Conservation (phyloP, 2,797 vertebrate species). For the Pitangus sulphuratus region DNA sequence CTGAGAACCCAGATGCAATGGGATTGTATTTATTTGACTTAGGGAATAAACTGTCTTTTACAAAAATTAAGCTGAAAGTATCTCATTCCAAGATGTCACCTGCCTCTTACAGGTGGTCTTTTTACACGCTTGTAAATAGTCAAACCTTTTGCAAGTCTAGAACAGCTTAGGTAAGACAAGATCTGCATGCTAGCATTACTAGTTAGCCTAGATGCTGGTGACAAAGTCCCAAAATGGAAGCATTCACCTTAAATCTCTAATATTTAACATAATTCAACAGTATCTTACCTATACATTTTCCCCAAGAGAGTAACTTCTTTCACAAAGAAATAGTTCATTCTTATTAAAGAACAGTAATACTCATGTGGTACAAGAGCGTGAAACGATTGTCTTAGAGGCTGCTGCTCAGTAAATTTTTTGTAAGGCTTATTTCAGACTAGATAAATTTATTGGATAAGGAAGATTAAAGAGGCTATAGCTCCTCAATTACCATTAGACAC, state of each 20-base stretch:
- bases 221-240: neutral
- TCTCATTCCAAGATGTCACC: neutral
- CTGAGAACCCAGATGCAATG: neutral
- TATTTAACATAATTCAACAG: neutral
- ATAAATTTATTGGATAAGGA: neutral
- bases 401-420: neutral
- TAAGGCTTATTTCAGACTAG: neutral
- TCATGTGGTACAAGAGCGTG: rapidly evolving
- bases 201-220: neutral
- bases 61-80: neutral
- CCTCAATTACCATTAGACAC: neutral
- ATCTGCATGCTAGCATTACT: neutral
- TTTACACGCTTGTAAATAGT: neutral
- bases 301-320: neutral
- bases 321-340: neutral
- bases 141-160: neutral
- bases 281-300: neutral
- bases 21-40: neutral
- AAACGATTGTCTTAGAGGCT: neutral
- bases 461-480: neutral
- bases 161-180: neutral
- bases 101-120: neutral
- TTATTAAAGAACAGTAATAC: neutral
- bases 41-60: neutral
- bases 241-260: neutral